These are phyloP conservation scores for Chromobotia macracanthus DNA, from an alignment of 2,797 vertebrate species.

Conservation along the genomic window DNA sequence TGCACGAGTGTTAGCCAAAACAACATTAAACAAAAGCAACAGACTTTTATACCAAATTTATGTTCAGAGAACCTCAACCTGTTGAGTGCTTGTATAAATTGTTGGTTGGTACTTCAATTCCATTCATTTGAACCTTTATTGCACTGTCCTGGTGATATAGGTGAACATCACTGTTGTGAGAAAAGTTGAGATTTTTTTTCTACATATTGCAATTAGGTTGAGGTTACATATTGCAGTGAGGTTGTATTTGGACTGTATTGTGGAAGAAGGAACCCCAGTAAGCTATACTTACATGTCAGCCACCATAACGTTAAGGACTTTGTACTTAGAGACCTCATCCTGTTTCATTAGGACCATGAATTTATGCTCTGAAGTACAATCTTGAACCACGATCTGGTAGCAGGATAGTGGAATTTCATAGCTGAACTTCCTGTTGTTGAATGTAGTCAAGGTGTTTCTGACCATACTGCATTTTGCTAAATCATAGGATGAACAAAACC, in stretches of 20 bases:
- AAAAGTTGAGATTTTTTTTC: neutral
- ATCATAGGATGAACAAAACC: neutral
- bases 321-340: slow-evolving; percentile 64
- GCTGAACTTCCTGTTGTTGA: slow-evolving; percentile 69
- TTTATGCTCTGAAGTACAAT: slow-evolving; percentile 80
- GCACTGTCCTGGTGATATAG: slow-evolving; percentile 66
- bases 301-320: slow-evolving; percentile 35
- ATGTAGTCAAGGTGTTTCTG: slow-evolving; percentile 66
- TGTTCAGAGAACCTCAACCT: slow-evolving; percentile 12
- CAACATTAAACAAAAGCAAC: neutral
- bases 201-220: neutral
- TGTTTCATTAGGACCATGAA: slow-evolving; percentile 82
- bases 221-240: no score
- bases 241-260: neutral
- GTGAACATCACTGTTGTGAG: slow-evolving; percentile 75
- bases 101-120: slow-evolving; percentile 60
- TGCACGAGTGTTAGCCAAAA: neutral
- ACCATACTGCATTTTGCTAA: slow-evolving; percentile 67
- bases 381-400: slow-evolving; percentile 81
- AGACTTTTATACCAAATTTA: neutral
- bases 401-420: slow-evolving; percentile 77
- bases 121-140: slow-evolving; percentile 74
- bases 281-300: slow-evolving; percentile 8
- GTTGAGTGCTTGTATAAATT: slow-evolving; percentile 60
- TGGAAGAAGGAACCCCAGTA: neutral